These are phyloP conservation scores for Drosophila eohydei DNA, from an alignment of 2,888 invertebrate genomes.

Conservation along the genomic window DNA sequence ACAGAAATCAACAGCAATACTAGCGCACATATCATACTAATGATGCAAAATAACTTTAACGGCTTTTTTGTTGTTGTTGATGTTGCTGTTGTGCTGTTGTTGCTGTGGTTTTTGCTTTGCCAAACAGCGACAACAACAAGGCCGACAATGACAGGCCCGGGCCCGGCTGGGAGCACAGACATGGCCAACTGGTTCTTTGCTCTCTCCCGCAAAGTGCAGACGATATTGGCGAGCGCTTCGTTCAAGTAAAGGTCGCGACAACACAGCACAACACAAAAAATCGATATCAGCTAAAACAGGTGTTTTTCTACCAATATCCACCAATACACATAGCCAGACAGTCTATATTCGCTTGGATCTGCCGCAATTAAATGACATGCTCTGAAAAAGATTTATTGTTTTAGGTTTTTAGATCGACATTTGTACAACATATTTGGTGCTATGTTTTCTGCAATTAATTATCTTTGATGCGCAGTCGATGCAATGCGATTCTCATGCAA, in stretches of 20 bases:
- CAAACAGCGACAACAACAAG: conserved; percentile 39
- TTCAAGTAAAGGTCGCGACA: conserved; percentile 69
- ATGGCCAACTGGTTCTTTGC: conserved; percentile 70
- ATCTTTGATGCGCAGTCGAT: conserved; percentile 26
- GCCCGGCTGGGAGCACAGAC: conserved; percentile 33
- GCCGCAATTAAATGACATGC: conserved; percentile 47
- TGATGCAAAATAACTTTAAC: conserved; percentile 84
- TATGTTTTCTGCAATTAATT: conserved; percentile 40
- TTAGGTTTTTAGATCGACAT: conserved; percentile 53
- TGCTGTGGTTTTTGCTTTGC: conserved; percentile 34
- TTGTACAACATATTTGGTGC: conserved; percentile 62
- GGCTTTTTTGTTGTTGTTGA: conserved; percentile 53
- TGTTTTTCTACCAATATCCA: conserved; percentile 53
- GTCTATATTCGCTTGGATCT: conserved; percentile 20
- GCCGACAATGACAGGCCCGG: conserved; percentile 48
- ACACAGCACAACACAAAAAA: conserved; percentile 27
- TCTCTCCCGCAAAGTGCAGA: conserved; percentile 73
- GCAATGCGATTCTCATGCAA: background rate
- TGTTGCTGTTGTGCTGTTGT: conserved; percentile 7
- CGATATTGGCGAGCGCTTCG: conserved; percentile 46
- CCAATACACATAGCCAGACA: background rate
- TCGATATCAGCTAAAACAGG: conserved; percentile 57
- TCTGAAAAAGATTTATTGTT: conserved; percentile 66
- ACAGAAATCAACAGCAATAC: conserved; percentile 74
- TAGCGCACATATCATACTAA: conserved; percentile 76